Conservation (phyloP, 2,113 vertebrate species). For the Strigops habroptila region DNA sequence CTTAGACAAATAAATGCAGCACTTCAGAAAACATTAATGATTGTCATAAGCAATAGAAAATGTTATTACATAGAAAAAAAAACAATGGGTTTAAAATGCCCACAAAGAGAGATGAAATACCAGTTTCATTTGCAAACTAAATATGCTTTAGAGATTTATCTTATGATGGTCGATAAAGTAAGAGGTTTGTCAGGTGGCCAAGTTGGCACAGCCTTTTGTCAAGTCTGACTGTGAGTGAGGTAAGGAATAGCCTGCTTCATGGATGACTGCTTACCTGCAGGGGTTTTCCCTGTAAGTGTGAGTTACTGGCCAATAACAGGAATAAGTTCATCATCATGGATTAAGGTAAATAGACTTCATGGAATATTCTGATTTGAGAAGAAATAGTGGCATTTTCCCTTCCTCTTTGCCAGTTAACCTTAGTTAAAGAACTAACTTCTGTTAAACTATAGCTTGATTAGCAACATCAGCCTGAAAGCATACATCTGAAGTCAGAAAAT, state of each 20-base stretch:
- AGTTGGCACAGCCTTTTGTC: background rate
- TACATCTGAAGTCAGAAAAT: background rate
- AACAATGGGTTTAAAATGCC: background rate
- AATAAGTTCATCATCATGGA: background rate
- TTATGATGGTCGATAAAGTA: background rate
- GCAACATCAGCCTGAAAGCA: background rate
- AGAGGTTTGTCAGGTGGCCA: background rate
- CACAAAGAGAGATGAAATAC: background rate
- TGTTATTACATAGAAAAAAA: background rate
- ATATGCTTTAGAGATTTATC: background rate
- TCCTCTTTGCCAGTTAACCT: background rate
- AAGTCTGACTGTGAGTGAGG: background rate
- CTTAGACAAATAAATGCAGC: constrained; percentile 28
- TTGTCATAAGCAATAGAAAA: background rate
- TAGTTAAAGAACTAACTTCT: background rate
- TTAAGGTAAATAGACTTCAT: background rate
- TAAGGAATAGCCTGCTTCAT: background rate
- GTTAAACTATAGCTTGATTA: background rate
- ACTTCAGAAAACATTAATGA: constrained; percentile 44
- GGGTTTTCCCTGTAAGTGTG: background rate
- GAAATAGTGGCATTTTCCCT: background rate
- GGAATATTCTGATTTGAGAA: background rate
- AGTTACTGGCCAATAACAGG: background rate
- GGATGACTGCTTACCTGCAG: accelerated
- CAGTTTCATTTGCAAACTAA: background rate